Percentiles rank a stretch among this genome's conserved stretches.
Conservation (phyloP, 2,888 invertebrate genomes). For the Lepidochitona cinerea region DNA sequence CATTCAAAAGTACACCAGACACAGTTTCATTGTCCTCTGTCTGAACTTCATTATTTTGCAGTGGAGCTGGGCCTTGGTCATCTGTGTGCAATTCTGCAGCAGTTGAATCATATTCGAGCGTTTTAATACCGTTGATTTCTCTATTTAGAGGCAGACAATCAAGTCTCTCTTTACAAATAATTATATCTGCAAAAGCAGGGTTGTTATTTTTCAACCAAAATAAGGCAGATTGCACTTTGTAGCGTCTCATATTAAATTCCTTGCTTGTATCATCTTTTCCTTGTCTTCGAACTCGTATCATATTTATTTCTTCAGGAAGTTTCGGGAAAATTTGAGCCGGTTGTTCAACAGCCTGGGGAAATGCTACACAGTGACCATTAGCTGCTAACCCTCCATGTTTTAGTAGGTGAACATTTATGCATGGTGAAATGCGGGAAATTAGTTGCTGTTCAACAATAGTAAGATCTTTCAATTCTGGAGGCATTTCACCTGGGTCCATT, state of each 20-base stretch:
- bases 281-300: slow-evolving; percentile 12
- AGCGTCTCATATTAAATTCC: slow-evolving; percentile 21
- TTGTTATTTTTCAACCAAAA: slow-evolving; percentile 23
- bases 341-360: slow-evolving; percentile 15
- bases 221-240: slow-evolving; percentile 17
- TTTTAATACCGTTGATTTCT: slow-evolving; percentile 10
- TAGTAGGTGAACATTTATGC: slow-evolving; percentile 17
- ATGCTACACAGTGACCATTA: slow-evolving; percentile 20
- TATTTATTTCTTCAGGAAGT: slow-evolving; percentile 18
- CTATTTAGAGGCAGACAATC: slow-evolving; percentile 16
- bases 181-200: slow-evolving; percentile 21
- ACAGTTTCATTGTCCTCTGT: neutral
- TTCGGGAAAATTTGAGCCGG: slow-evolving; percentile 9
- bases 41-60: too few relatives aligned
- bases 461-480: too few relatives aligned
- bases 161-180: slow-evolving; percentile 15
- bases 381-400: slow-evolving; percentile 19
- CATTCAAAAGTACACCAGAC: slow-evolving; percentile 13
- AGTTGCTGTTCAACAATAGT: slow-evolving; percentile 17
- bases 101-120: slow-evolving; percentile 7
- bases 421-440: slow-evolving; percentile 15
- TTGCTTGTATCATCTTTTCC: slow-evolving; percentile 25
- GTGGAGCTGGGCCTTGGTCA: too few relatives aligned
- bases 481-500: slow-evolving; percentile 19
- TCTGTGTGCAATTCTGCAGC: too few relatives aligned